These are phyloP conservation scores for Pyrrhosoma nymphula DNA, from an alignment of 2,888 invertebrate species.

Conservation along the genomic window DNA sequence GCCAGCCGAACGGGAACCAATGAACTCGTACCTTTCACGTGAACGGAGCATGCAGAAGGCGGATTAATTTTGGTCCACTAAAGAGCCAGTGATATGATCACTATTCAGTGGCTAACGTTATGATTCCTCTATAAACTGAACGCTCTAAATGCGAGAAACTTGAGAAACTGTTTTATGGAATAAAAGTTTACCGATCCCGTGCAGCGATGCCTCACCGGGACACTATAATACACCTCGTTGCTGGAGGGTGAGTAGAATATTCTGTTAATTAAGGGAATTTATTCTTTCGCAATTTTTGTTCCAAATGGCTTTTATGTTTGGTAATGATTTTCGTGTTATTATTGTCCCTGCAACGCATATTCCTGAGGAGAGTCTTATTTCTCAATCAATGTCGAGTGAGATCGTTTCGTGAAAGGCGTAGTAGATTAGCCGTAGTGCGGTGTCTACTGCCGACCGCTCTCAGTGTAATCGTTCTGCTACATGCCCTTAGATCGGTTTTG, in stretches of 20 bases:
- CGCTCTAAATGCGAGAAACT: slow-evolving; percentile 34
- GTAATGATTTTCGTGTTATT: neutral
- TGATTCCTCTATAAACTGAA: slow-evolving; percentile 5
- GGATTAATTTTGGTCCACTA: slow-evolving; percentile 53
- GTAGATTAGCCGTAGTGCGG: neutral
- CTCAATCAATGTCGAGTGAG: neutral
- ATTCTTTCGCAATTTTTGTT: neutral
- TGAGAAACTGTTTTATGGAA: neutral
- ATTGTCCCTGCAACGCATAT: neutral
- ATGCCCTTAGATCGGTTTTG: too few relatives aligned
- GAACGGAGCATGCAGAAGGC: slow-evolving; percentile 62
- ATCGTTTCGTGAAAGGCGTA: neutral
- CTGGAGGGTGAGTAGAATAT: slow-evolving; percentile 91
- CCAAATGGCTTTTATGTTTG: neutral
- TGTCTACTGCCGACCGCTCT: neutral
- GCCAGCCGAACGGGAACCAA: slow-evolving; percentile 61
- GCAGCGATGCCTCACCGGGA: slow-evolving; percentile 79
- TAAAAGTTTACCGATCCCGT: neutral
- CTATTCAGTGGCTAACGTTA: slow-evolving; percentile 33
- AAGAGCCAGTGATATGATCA: slow-evolving; percentile 60
- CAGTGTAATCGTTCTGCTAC: too few relatives aligned
- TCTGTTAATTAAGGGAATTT: slow-evolving; percentile 70
- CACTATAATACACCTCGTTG: slow-evolving; percentile 95
- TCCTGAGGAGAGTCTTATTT: neutral
- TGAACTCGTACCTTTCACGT: slow-evolving; percentile 64